These are phyloP conservation scores for Xenops minutus DNA, from an alignment of 2,797 vertebrate species.

Conservation along the genomic window DNA sequence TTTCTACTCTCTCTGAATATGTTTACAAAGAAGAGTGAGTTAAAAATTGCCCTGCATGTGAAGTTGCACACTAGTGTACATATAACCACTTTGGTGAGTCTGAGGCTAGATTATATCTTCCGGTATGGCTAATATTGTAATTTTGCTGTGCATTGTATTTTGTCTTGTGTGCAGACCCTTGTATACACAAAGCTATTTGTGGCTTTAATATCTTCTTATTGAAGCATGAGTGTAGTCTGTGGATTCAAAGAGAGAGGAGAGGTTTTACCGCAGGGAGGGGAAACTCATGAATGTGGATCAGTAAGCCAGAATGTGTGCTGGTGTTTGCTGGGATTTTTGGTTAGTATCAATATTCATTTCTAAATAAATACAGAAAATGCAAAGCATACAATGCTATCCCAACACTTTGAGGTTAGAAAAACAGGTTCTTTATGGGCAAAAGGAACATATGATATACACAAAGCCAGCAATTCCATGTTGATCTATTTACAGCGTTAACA, in stretches of 20 bases:
- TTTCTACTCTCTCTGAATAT: not conserved
- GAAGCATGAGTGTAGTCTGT: not conserved
- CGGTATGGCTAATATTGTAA: not conserved
- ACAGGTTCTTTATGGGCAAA: not conserved
- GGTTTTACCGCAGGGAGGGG: not conserved
- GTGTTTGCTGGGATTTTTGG: not conserved
- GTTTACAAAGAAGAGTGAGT: constrained; percentile 13
- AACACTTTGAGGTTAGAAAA: not conserved
- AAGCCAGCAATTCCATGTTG: not conserved
- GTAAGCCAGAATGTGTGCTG: not conserved
- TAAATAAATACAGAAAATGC: not conserved
- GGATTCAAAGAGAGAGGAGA: not conserved
- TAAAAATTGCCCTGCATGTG: not conserved
- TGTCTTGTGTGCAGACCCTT: not conserved
- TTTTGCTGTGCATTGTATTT: not conserved
- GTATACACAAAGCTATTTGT: not conserved
- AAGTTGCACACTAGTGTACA: not conserved
- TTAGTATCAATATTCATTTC: not conserved
- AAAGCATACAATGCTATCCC: not conserved
- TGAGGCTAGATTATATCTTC: not conserved
- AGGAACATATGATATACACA: not conserved
- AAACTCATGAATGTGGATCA: not conserved
- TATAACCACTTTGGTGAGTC: not conserved
- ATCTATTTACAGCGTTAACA: not conserved
- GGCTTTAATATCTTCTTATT: not conserved